Evolutionary conservation across 2,113 vertebrate genomes (phyloP).

Genomic region (Pseudois nayaur): DNA sequence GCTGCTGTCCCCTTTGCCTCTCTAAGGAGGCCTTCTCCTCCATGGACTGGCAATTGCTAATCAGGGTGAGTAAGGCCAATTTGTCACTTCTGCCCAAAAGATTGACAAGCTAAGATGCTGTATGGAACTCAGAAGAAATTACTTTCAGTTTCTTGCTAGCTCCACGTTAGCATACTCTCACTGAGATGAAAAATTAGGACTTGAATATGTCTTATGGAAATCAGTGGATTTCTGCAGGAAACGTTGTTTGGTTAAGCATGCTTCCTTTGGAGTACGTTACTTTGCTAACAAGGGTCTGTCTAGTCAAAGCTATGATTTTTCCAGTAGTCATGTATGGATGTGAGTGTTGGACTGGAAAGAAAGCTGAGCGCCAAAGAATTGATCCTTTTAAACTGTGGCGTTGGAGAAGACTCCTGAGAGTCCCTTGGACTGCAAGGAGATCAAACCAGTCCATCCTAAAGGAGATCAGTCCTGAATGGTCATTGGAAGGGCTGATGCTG

Average conservation of each 20-base stretch:
- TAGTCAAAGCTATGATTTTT: neutral
- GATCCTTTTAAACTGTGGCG: neutral
- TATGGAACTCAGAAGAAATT: neutral
- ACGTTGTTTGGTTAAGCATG: neutral
- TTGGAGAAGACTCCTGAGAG: neutral
- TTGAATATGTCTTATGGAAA: neutral
- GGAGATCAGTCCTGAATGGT: neutral
- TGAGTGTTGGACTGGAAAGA: neutral
- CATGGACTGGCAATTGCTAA: neutral
- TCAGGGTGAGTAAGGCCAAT: neutral
- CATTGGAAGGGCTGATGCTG: neutral
- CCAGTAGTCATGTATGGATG: neutral
- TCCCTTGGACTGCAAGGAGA: neutral
- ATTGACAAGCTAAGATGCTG: neutral
- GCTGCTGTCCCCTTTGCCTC: neutral
- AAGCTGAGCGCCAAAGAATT: fast-evolving
- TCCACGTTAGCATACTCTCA: neutral
- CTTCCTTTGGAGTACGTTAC: neutral
- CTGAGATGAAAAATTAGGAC: neutral
- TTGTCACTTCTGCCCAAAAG: neutral
- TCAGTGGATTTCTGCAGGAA: neutral
- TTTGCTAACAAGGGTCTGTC: neutral
- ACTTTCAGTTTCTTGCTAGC: neutral
- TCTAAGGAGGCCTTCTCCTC: neutral
- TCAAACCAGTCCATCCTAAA: neutral